phyloP scores from a whole-genome alignment of 2,888 invertebrate species.

The Tetropium fuscum region DNA sequence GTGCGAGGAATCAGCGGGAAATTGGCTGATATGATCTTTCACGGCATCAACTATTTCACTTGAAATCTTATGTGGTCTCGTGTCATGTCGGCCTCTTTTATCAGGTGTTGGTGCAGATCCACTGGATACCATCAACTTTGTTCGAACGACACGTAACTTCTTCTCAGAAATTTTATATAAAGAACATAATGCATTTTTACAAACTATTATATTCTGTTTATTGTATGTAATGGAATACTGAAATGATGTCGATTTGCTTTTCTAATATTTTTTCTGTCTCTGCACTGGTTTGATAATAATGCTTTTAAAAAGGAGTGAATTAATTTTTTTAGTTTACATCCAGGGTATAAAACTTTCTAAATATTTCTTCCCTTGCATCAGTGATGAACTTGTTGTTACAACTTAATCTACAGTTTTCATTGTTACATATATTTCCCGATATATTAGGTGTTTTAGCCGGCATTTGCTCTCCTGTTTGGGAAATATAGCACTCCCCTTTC shows the following conservation, averaged over 20 bases:
- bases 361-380: constrained; percentile 4
- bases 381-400: constrained; percentile 16
- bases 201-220: constrained; percentile 17
- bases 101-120: constrained; percentile 27
- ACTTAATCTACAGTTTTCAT: constrained; percentile 19
- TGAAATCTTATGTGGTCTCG: constrained; percentile 28
- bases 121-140: constrained; percentile 23
- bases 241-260: constrained; percentile 13
- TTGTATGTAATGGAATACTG: constrained; percentile 19
- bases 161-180: constrained; percentile 23
- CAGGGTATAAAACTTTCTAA: constrained; percentile 23
- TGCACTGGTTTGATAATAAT: constrained; percentile 19
- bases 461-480: constrained; percentile 3
- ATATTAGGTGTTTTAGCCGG: background rate
- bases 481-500: constrained; percentile 3
- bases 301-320: constrained; percentile 21
- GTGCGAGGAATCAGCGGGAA: constrained; percentile 34
- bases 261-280: constrained; percentile 6
- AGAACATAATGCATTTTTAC: constrained; percentile 13
- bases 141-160: constrained; percentile 20
- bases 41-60: constrained; percentile 25
- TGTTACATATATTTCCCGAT: constrained; percentile 7
- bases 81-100: constrained; percentile 28
- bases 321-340: constrained; percentile 27
- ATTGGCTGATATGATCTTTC: constrained; percentile 25